A percentile compares a stretch with the other conserved stretches of the same genome.
These are phyloP conservation scores for Indicator indicator DNA, from an alignment of 2,113 vertebrate genomes.

Conservation along the genomic window DNA sequence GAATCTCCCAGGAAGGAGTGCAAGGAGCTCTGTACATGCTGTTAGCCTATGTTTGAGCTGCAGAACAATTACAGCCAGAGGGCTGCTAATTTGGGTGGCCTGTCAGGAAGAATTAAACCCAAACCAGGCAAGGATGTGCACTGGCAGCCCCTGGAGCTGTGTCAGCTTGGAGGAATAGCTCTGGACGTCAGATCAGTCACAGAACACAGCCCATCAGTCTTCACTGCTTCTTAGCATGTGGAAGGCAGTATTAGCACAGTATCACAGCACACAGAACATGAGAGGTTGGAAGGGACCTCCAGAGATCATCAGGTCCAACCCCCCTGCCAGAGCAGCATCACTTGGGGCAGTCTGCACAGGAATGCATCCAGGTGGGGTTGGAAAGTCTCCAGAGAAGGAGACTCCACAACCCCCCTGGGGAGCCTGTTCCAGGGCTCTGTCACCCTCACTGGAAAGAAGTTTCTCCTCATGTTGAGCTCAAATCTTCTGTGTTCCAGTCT, in stretches of 20 bases:
- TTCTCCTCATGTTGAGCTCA: too few relatives aligned
- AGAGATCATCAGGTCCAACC: too few relatives aligned
- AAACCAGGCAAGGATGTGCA: not conserved
- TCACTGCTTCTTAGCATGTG: not conserved
- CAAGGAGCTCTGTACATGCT: not conserved
- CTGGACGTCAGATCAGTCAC: not conserved
- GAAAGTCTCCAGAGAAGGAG: too few relatives aligned
- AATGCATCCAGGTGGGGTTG: too few relatives aligned
- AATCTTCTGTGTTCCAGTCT: too few relatives aligned
- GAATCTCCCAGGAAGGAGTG: not conserved
- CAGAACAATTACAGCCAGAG: not conserved
- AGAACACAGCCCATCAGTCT: not conserved
- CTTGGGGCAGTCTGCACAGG: too few relatives aligned
- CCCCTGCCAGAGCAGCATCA: too few relatives aligned
- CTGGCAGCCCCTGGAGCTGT: not conserved
- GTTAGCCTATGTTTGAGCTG: not conserved
- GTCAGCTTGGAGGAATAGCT: not conserved
- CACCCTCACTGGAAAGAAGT: too few relatives aligned
- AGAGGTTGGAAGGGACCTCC: too few relatives aligned
- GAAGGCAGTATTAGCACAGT: not conserved
- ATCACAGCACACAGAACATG: too few relatives aligned
- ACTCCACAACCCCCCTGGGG: too few relatives aligned
- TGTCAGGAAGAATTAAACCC: not conserved
- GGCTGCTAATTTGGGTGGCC: not conserved
- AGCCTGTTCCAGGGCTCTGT: too few relatives aligned